Base-by-base conservation (phyloP, 2,888 invertebrate species). In the Nephrotoma guestfalica region DNA sequence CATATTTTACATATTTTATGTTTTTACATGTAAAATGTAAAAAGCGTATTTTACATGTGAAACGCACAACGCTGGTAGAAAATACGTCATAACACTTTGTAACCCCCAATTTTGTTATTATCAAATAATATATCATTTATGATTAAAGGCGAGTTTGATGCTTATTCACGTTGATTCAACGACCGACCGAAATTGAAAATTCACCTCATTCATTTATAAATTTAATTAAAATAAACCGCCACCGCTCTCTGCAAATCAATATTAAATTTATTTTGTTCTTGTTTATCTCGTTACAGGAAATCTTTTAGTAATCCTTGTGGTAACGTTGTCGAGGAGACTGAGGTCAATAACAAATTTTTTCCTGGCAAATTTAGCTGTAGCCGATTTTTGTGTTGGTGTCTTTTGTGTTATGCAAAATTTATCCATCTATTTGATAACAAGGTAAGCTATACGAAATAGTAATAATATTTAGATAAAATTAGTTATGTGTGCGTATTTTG, bases 331-430 rank as follows among this genome's bases (percentile, higher is more conserved):
- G 87, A 93, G 96, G 87, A 93, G 96, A 85, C 93, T 97, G 89
- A 94, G 97, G 87, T 97, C 97, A 47, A 96, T 97, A 88, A 98
- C 97, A 83, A 98, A 98, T 91, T 97, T 97, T 91, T 97, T 97
- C 91, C 92, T 98, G 90, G 97, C 97, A 30, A 97, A 98, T 91
- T 92, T 98, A 88, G 97, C 97, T 0, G 94, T 96, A 86, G 97
- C 98, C 4, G 97, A 98, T 91, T 94, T 98, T 88, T 96, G 97
- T 89, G 97, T 97, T n/a, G 97, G 97, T 9, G 93, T 97, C 86
- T 97, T 98, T 91, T 98, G 97, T 91, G 96, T 97, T 87, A 96
- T 96, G 91, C 97, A 97, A 90, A 97, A 97, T 90, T 93, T 98
- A 89, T 95, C 95, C 85, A 96, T 96, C 88, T 96, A 96, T 91